Evolutionary conservation across 2,888 invertebrate species (phyloP), one percentile per base, ranked within the genome.

Genomic region (Eubasilissa splendida): DNA sequence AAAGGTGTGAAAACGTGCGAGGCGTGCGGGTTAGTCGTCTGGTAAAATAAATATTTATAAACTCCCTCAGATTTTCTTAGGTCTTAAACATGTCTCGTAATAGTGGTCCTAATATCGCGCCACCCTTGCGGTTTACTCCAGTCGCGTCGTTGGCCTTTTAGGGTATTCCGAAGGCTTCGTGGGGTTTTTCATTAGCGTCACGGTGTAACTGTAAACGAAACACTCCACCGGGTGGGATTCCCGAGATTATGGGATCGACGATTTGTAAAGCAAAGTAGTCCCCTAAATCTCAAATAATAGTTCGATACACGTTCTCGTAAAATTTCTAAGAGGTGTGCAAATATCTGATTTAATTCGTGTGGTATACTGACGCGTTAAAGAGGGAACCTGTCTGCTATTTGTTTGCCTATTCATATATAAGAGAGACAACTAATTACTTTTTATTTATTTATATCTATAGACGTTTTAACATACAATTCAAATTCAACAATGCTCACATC

Each of bases 181-280:
- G 63, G 33, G 63, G 63, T 63, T 63, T 63, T 63, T 33, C 63
- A 63, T 63, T 63, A 63, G 31, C 12, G 42, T 12, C 63, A 12
- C 33, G 33, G 60, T 33, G 42, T 63, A 63, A 63, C 63, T 2
- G n/a, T 63, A 63, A 63, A 63, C 10, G 42, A 63, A 33, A 11
- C 12, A 63, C 42, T 63, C 63, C 63, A 12, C 42, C 31, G 63
- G 63, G 63, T 33, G 33, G 11, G 63, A 33, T 10, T 31, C 42
- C 12, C 33, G 63, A 33, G 63, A 33, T 63, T 63, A 63, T 33
- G 33, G 11, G 12, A 12, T 33, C 63, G 42, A 63, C 63, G 33
- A 33, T 63, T 33, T 63, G 63, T 31, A 31, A 63, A 63, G 42
- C 7, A 42, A 42, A 2, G 42, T 42, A 7, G 4, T 4, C 42